Evolutionary conservation across 2,797 vertebrate species (phyloP), one percentile per base, ranked within the genome.

Genomic region (Clamator glandarius): DNA sequence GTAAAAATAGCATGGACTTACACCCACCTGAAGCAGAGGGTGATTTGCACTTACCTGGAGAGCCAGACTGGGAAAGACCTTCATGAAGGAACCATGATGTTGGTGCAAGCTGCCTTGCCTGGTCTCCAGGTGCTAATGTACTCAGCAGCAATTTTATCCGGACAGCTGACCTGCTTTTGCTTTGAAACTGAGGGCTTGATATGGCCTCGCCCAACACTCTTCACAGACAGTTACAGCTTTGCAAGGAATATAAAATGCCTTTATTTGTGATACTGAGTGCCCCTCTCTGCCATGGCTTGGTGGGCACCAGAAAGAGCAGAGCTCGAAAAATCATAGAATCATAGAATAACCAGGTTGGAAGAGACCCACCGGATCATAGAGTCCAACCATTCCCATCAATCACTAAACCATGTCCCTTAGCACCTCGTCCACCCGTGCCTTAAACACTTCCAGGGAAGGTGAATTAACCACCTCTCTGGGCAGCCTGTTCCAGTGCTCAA

Each of bases 61-160:
- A 70, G 33, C 29, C 42, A 63, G 17, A 58, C 15, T 36, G 12
- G 16, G 15, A 19, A 35, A 50, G n/a, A 75, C 1, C 0, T 54
- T 39, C 18, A 15, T 33, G 50, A 70, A 59, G 51, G 68, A 89
- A 31, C 19, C 9, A 15, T 19, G 41, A 15, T 0, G 3, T 33
- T 61, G 42, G 11, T 39, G 28, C n/a, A 33, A 93, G n/a, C 23
- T 36, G 54, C 29, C 29, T 64, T 64, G 23, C 23, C 41, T 2
- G 0, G 4, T 44, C 4, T 68, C n/a, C 42, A 52, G 5, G 20
- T 46, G 24, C 23, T 42, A 28, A 14, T 1, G 1, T 12, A 21
- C 29, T 68, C 54, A 51, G 51, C 31, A 82, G 17, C 23, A 26
- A 8, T 29, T 57, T 46, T 75, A 35, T 62, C 35, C 63, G 78